Evolutionary conservation across 1,140 invertebrate species (phyloP).

Genomic region (Ctenoplectra terminalis): DNA sequence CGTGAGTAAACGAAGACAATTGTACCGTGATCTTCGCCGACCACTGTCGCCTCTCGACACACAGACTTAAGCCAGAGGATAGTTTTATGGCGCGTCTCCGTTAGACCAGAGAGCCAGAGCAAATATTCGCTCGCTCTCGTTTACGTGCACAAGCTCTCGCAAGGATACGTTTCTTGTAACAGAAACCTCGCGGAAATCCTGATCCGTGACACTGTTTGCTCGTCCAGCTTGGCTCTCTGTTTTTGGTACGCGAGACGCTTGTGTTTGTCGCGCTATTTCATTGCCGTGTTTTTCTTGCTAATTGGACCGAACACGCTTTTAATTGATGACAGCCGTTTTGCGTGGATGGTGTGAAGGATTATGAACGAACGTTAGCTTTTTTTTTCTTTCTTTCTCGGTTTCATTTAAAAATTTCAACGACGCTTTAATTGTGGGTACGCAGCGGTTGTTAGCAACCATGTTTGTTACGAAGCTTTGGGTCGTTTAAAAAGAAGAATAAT

Average conservation of each 20-base stretch:
- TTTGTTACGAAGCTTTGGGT: too few relatives aligned
- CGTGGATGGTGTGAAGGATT: not conserved
- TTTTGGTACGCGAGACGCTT: not conserved
- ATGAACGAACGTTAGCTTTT: not conserved
- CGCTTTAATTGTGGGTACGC: too few relatives aligned
- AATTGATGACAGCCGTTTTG: not conserved
- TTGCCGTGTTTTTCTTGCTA: not conserved
- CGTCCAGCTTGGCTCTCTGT: too few relatives aligned
- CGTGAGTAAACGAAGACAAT: slow-evolving; percentile 6
- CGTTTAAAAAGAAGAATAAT: too few relatives aligned
- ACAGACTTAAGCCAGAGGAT: not conserved
- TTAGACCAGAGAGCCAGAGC: not conserved
- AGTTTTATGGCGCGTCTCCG: slow-evolving; percentile 22
- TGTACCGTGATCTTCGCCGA: not conserved
- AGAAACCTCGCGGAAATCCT: not conserved
- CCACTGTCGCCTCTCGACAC: not conserved
- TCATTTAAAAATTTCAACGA: too few relatives aligned
- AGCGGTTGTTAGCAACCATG: too few relatives aligned
- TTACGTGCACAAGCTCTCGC: not conserved
- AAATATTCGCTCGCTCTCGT: slow-evolving; percentile 15
- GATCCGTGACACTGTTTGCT: not conserved
- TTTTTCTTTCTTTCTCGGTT: not conserved
- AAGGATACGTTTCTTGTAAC: slow-evolving; percentile 10
- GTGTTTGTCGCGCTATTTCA: not conserved
- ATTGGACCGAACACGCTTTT: not conserved